Base-by-base conservation (phyloP, 2,113 vertebrate species). In the Formicarius rufipectus region DNA sequence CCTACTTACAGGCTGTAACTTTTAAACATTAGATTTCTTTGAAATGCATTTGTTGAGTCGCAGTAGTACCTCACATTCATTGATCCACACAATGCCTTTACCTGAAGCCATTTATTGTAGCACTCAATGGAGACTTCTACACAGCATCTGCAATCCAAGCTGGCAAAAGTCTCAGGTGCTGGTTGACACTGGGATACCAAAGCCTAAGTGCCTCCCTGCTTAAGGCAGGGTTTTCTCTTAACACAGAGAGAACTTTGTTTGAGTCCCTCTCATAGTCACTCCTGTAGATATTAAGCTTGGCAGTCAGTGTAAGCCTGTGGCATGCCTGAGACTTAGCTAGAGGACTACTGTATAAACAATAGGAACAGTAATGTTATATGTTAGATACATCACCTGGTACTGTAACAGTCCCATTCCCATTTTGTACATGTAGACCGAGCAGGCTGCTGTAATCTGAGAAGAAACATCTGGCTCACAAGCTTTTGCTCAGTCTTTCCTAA, bases 401-500 rank as follows among this genome's bases (percentile, higher is more conserved):
- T 63, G 85, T 40, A 78, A 53, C 60, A 60, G 76, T 44, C 68
- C 73, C 56, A 16, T 31, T 84, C 68, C 85, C 31, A 7, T 23
- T 89, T 75, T 28, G 44, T 60, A 75, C 42, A n/a, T 27, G 76
- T 35, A 78, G 83, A 58, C 35, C 50, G 35, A 5, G 19, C 19
- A 69, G 52, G 84, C 75, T 92, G 86, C 68, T 93, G 91, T 50
- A 92, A 93, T 47, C 87, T 55, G 91, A 95, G 90, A 71, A 88
- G 56, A 42, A 95, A 95, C 80, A 84, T 90, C 93, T 96, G 93
- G 68, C 45, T 94, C 47, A 56, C 64, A 60, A 92, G 66, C 28
- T 53, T 87, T 66, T 2, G 2, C 33, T 80, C 9, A 2, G 30
- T 74, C 62, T 72, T 82, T 75, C 47, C 52, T 40, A 55, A 69